Conservation (phyloP, 2,113 vertebrate genomes). For the Nipponia nippon region DNA sequence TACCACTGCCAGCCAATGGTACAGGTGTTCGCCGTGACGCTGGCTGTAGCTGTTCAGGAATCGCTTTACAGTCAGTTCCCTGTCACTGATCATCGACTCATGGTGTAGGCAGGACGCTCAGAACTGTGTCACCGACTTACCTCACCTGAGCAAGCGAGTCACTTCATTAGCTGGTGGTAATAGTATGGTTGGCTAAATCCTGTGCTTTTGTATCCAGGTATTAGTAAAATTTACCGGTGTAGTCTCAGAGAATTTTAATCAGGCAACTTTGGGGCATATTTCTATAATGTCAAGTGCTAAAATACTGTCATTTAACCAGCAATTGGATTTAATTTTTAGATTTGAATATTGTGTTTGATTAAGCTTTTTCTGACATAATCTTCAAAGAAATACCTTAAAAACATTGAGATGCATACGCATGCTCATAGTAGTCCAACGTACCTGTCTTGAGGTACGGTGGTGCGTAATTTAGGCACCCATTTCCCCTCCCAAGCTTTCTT, state of each 20-base stretch:
- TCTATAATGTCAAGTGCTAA: not conserved
- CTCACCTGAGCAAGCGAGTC: not conserved
- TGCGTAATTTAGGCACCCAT: not conserved
- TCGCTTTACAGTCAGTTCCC: not conserved
- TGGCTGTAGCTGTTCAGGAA: not conserved
- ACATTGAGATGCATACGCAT: not conserved
- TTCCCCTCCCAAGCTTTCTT: not conserved
- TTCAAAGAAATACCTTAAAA: not conserved
- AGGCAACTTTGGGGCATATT: not conserved
- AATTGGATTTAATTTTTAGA: not conserved
- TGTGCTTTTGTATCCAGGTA: not conserved
- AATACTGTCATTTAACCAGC: not conserved
- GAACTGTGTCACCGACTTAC: fast-evolving
- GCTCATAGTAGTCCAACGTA: not conserved
- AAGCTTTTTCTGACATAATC: not conserved
- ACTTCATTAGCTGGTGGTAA: not conserved
- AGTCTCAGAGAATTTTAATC: not conserved
- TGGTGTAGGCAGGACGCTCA: not conserved
- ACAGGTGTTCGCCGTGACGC: not conserved
- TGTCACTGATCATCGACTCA: not conserved
- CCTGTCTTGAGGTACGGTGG: not conserved
- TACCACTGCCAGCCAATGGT: not conserved
- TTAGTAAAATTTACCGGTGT: not conserved
- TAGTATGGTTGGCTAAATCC: not conserved
- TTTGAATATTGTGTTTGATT: not conserved